These are phyloP conservation scores for Pleuronectes platessa DNA, from an alignment of 2,113 vertebrate genomes.

Conservation along the genomic window DNA sequence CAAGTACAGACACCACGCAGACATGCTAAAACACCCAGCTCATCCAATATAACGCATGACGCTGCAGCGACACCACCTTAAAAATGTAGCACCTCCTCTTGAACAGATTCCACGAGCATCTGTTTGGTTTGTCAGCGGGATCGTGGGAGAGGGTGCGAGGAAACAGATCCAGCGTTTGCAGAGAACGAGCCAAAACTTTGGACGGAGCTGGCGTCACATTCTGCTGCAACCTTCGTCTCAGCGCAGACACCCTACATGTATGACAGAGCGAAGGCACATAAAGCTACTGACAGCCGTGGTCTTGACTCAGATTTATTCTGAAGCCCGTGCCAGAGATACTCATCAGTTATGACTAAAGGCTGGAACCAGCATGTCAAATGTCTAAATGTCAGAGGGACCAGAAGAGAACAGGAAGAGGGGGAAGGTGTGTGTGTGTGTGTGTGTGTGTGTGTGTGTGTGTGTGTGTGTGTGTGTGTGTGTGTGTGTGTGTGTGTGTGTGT, in stretches of 20 bases:
- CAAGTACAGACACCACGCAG: conserved; percentile 13
- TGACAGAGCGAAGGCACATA: conserved; percentile 58
- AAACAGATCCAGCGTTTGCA: conserved; percentile 6
- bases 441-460: no score
- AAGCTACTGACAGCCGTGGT: conserved; percentile 58
- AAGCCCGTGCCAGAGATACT: conserved; percentile 62
- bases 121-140: conserved; percentile 39
- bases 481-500: background rate
- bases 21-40: conserved; percentile 5
- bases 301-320: conserved; percentile 68
- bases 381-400: conserved; percentile 64
- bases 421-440: conserved; percentile 13
- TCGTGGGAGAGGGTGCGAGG: background rate
- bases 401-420: conserved; percentile 34
- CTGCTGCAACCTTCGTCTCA: conserved; percentile 21
- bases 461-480: no score
- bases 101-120: conserved; percentile 48
- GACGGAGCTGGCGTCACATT: conserved; percentile 40
- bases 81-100: conserved; percentile 28
- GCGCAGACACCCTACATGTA: conserved; percentile 48
- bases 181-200: conserved; percentile 11
- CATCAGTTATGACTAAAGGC: conserved; percentile 68
- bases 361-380: conserved; percentile 64
- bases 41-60: conserved; percentile 12
- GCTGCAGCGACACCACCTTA: background rate